Evolutionary conservation across 2,797 vertebrate genomes (phyloP), one percentile per base, ranked within the genome.

Genomic region (Natrix natrix): DNA sequence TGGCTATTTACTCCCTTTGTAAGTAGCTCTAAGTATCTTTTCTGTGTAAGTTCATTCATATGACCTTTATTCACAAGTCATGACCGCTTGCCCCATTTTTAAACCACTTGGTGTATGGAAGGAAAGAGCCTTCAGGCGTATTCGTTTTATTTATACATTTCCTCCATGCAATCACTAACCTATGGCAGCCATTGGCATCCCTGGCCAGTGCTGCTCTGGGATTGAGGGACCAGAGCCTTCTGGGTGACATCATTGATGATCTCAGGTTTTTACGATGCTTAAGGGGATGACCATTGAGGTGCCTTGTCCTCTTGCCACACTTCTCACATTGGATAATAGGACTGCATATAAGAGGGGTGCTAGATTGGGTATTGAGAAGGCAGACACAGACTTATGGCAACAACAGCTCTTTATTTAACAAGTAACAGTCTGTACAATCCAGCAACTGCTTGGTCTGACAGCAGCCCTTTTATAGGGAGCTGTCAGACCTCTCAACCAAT

Each of bases 1-100:
- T n/a, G 88, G 93, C 78, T 93, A 4, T 94, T 95, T 88, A 93
- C 87, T 37, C 88, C 54, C 52, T 32, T 60, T 94, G 92, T 91
- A 92, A 0, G 0, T 83, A 94, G n/a, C 13, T 94, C 93, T 89
- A 91, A 95, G 93, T 96, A 93, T 54, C 91, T 74, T 4, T 94
- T 94, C 91, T 92, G 59, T 60, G 59, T 93, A 92, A 94, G 61
- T 57, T 93, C 43, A 28, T 89, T 61, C 56, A 89, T 48, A 28
- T 91, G 48, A 66, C 14, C 56, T 24, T 87, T 69, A 26, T 56
- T 43, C 32, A 69, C 16, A 56, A 54, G 24, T n/a, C 61, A 74
- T 57, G 37, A 48, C 57, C 2, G 0, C 32, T 56, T 89, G 37
- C 1, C 24, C 57, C 32, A 59, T 60, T 57, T 88, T 61, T 37